phyloP scores from a whole-genome alignment of 2,888 invertebrate species.

The Torymus texanus region DNA sequence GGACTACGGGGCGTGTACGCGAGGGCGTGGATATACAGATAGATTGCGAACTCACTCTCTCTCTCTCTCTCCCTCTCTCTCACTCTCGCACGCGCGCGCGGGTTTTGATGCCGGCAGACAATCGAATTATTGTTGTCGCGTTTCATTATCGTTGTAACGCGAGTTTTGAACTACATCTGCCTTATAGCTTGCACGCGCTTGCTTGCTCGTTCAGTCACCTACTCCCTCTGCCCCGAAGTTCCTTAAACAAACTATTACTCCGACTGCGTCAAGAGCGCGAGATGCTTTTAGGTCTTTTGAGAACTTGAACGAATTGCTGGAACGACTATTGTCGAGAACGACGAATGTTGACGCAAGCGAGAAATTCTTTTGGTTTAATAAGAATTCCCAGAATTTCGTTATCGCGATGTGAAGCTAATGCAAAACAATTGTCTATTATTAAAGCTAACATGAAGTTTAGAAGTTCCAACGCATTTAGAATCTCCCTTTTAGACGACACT shows the following conservation, averaged over 20 bases:
- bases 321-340: too few relatives aligned
- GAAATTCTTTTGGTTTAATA: not conserved
- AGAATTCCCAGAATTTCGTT: too few relatives aligned
- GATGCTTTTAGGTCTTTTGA: not conserved
- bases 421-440: too few relatives aligned
- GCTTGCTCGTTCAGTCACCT: too few relatives aligned
- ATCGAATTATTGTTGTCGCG: constrained; percentile 28
- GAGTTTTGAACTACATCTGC: not conserved
- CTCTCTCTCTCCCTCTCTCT: too few relatives aligned
- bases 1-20: too few relatives aligned
- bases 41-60: constrained; percentile 13
- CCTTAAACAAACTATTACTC: not conserved
- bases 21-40: not conserved
- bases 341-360: not conserved
- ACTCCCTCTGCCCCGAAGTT: not conserved
- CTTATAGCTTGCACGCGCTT: too few relatives aligned
- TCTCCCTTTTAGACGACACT: too few relatives aligned
- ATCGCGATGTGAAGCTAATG: too few relatives aligned
- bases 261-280: not conserved
- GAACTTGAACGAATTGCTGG: constrained; percentile 8
- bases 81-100: not conserved
- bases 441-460: too few relatives aligned
- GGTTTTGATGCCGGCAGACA: constrained; percentile 11
- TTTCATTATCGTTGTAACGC: constrained; percentile 21
- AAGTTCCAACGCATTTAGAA: too few relatives aligned